Base-by-base conservation (phyloP, 2,888 invertebrate genomes). In the Parnassius glacialis region DNA sequence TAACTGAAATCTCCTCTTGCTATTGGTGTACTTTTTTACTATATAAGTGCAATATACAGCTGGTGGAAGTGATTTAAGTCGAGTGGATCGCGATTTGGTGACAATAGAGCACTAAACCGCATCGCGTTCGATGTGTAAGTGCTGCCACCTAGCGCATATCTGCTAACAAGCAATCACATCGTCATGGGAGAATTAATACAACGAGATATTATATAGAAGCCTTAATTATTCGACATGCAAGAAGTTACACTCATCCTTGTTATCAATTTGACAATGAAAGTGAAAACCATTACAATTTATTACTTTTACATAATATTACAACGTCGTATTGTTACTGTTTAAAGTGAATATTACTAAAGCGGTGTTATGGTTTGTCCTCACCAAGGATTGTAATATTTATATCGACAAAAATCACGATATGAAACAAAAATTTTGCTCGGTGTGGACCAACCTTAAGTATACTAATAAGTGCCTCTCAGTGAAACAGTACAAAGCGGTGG, bases 401-500 rank as follows among this genome's bases (percentile, higher is more conserved):
- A 55, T n/a, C 12, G 12, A 9, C 16, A 45, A 25, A 45, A 34
- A n/a, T 47, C 34, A 50, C 11, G 10, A 9, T 16, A 20, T 20
- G 0, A 20, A 2, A 20, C 20, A 20, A 20, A 20, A 2, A 50
- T 10, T 57, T 45, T n/a, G 44, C 51, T 43, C n/a, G 25, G 58
- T 62, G 51, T 52, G 51, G n/a, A 13, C 43, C 13, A 16, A 62
- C 50, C 43, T 50, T 41, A 25, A 45, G 13, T 25, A n/a, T 16
- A n/a, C 50, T 58, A 48, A 41, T 44, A 44, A 34, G 58, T 63
- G 63, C 55, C 47, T 63, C n/a, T 3, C 10, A 25, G 52, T 52
- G 52, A 16, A 7, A 34, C 52, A 52, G 41, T 61, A 51, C 45
- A 61, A 57, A 65, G 52, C 65, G 50, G 66, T 60, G 66, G 47